Evolutionary conservation across 37 sponge, comb jelly and placozoan genomes (phyloP), one percentile per base, ranked within the genome.

Genomic region (Mnemiopsis leidyi): DNA sequence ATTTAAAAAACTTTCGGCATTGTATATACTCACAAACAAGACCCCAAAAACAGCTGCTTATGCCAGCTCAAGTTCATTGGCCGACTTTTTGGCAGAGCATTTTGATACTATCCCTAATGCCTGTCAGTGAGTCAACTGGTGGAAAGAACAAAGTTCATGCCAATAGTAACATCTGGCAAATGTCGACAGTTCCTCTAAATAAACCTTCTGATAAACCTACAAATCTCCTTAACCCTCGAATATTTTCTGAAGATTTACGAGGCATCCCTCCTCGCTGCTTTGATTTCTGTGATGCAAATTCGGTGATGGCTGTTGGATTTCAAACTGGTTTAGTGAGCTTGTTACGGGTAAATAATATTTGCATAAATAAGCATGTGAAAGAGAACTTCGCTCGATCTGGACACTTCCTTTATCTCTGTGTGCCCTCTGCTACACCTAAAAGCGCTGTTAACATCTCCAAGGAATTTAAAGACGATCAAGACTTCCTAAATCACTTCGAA

Each of bases 381-480:
- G 79, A 34, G 79, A 77, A 18, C 1, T 16, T 1, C 18, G 1
- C 3, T 16, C 1, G 16, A 13, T 31, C 35, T 32, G 20, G 32
- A 1, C 30, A 77, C 18, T 34, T 28, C 35, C 32, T 31, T 3
- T 77, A 77, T 20, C 9, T 77, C 20, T n/a, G n/a, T n/a, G 36
- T 34, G 33, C 16, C 32, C 7, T 16, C 32, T 26, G 79, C 79
- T 32, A 34, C 20, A 20, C 36, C 32, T 0, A 77, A 77, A 20
- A 32, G 16, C 32, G 36, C 20, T 28, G 20, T 77, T 26, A 0
- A 77, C 36, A 32, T 32, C 1, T 26, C 26, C 36, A 77, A 77
- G 79, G 36, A 77, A 16, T 77, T 77, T 32, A 31, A 16, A 26
- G 35, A 77, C 18, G 79, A 77, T 32, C 79, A 77, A 32, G 79